Conservation (phyloP, 2,888 invertebrate species). For the Argynnis bischoffii region DNA sequence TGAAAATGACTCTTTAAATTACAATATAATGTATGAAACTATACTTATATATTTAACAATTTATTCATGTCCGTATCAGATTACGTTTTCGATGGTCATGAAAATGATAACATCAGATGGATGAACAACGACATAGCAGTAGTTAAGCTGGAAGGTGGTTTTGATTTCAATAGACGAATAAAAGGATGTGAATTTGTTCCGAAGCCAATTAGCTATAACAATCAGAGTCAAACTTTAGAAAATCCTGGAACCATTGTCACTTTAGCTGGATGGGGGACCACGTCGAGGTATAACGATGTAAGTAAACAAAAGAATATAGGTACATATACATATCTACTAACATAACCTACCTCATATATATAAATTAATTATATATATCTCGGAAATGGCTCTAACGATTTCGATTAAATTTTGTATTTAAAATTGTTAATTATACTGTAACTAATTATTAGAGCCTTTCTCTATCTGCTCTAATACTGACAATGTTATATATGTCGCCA, state of each 20-base stretch:
- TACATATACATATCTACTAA: too few species aligned
- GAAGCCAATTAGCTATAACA: constrained; percentile 67
- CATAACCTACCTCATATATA: too few species aligned
- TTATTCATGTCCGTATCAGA: constrained; percentile 46
- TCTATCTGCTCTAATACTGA: too few species aligned
- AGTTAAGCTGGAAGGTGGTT: constrained; percentile 68
- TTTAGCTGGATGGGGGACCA: constrained; percentile 72
- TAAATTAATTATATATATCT: too few species aligned
- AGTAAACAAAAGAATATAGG: constrained; percentile 38
- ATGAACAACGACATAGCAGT: constrained; percentile 75
- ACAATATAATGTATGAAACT: too few species aligned
- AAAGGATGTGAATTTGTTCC: constrained; percentile 69
- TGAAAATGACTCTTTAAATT: too few species aligned
- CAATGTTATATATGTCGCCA: too few species aligned
- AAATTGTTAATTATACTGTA: too few species aligned
- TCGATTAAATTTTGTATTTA: too few species aligned
- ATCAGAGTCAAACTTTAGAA: constrained; percentile 65
- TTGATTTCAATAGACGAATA: constrained; percentile 64
- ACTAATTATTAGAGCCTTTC: too few species aligned
- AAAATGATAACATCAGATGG: constrained; percentile 73
- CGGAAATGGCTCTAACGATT: too few species aligned
- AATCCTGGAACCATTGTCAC: constrained; percentile 59
- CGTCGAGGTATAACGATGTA: constrained; percentile 64
- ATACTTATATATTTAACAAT: not conserved
- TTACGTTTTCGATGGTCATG: constrained; percentile 70